Base-by-base conservation (phyloP, 37 sponge, comb jelly and placozoan genomes). In the Oscarella lobularis region DNA sequence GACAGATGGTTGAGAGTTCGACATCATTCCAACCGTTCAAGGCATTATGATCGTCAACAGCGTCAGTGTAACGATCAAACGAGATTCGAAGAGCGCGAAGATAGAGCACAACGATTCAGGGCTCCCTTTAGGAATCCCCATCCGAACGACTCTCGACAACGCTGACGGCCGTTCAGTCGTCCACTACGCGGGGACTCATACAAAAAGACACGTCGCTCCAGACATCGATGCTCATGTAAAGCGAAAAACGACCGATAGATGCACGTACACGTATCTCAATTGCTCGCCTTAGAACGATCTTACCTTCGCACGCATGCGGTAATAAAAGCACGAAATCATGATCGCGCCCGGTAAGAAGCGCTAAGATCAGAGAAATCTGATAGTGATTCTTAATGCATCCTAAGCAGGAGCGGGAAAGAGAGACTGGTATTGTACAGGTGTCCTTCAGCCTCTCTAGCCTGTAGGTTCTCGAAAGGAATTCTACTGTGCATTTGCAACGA, bases 251-350 rank as follows among this genome's bases (percentile, higher is more conserved):
- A 27, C 14, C 60, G 14, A 9, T 27, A 9, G 9, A 9, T 48
- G 60, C 60, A 27, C 20, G n/a, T n/a, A n/a, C n/a, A n/a, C n/a
- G 14, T 48, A 48, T 20, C 60, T 48, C 60, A 48, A 27, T 48
- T 48, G 6, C 4, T n/a, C 29, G 6, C 6, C 31, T 68, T 68
- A 86, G 40, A 93, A 97, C 77, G 99, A 97, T 71, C 89, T 97
- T 27, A 85, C 86, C 1, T 97, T 97, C 71, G 85, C 93, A 9
- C 60, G 99, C 14, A 83, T 97, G 35, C 82, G 99, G 30, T 90
- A 94, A 2, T 86, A 86, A 74, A 97, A 97, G 67, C 91, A 97
- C 78, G 99, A 97, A 74, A 93, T 97, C 34, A 93, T 97, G 94
- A 84, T 97, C 0, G 91, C 99, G 32, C 99, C 99, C 38, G 96